phyloP scores from a whole-genome alignment of 2,797 vertebrate species.

The Manis crassicaudata region DNA sequence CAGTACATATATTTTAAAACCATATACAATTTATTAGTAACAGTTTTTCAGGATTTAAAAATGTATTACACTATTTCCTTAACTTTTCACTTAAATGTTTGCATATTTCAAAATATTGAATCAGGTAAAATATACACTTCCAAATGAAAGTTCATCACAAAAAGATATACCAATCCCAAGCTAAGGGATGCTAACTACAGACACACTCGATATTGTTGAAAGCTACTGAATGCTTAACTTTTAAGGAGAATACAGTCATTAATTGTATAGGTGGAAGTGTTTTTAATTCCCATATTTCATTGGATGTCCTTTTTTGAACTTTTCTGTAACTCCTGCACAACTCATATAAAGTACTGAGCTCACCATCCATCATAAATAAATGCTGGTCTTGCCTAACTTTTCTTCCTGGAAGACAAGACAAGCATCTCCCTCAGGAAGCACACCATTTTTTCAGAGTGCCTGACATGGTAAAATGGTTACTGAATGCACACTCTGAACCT shows the following conservation, averaged over 20 bases:
- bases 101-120: background rate
- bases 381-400: background rate
- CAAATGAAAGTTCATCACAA: background rate
- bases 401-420: background rate
- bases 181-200: background rate
- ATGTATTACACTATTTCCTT: background rate
- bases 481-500: background rate
- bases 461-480: background rate
- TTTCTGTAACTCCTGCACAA: background rate
- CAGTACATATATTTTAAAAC: background rate
- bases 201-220: background rate
- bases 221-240: background rate
- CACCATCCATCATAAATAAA: background rate
- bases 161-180: background rate
- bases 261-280: background rate
- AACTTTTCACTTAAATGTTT: background rate
- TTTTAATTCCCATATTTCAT: background rate
- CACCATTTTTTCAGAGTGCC: background rate
- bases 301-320: background rate
- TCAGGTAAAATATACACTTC: background rate
- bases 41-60: background rate
- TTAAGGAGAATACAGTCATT: background rate
- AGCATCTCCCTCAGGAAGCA: background rate
- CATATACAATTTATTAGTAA: background rate
- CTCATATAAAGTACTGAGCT: background rate